Base-by-base conservation (phyloP, 2,888 invertebrate species). In the Linnaemya vulpina region DNA sequence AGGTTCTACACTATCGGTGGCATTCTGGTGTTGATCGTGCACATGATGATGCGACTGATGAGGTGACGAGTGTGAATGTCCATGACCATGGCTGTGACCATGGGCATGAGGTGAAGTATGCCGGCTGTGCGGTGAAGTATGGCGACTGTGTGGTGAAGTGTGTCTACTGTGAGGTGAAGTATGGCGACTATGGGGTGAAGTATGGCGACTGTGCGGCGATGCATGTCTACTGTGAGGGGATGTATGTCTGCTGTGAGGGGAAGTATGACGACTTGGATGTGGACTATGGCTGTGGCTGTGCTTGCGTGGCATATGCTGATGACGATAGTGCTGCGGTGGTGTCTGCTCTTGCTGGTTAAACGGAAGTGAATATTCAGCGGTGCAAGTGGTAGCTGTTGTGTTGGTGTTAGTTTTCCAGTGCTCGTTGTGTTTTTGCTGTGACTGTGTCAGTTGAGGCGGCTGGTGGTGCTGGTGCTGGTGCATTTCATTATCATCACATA, bases 401-500 rank as follows among this genome's bases (percentile, higher is more conserved):
- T 67, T 74, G 80, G 84, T 87, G 89, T 87, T 87, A 87, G 86
- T 87, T 60, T 86, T 89, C 49, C 49, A 87, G 80, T 87, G 79
- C 87, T 87, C 81, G 78, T 89, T 87, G 84, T 87, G 86, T 86
- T 88, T 87, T 79, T 87, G 87, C 35, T 86, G 85, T 80, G 83
- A 86, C 60, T 87, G 87, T 49, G 88, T 87, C 25, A 88, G 87
- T 55, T 86, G 89, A 35, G 85, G 88, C 17, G 88, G 88, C 60
- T 88, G 89, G 83, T 89, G 89, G 81, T 88, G 88, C 60, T 88
- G 89, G 83, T 89, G 89, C 82, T 88, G 89, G 87, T 90, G 89
- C 88, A 88, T 89, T 87, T 89, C 89, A 88, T 89, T 90, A 87
- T 91, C 91, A 89, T 91, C 91, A 91, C 91, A 91, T 90, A 91